A percentile compares a stretch with the other conserved stretches of the same genome.
Conservation (phyloP, 2,888 invertebrate genomes). For the Campoletis raptor region DNA sequence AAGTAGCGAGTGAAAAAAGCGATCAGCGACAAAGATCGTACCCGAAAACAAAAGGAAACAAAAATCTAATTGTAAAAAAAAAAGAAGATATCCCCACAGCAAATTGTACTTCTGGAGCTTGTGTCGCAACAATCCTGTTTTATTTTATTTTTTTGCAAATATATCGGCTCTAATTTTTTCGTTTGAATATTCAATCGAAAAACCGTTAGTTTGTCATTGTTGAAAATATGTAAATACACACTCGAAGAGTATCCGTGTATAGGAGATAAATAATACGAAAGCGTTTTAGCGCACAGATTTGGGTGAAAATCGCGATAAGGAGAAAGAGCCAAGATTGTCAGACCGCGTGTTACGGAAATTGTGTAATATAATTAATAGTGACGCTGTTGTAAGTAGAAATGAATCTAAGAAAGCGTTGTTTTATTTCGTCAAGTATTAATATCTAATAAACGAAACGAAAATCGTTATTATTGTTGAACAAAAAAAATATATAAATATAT, state of each 20-base stretch:
- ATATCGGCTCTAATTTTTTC: constrained; percentile 12
- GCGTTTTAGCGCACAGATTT: constrained; percentile 58
- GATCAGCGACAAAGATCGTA: neutral
- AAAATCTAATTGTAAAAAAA: constrained; percentile 9
- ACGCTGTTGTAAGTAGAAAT: constrained; percentile 68
- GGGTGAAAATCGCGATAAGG: constrained; percentile 28
- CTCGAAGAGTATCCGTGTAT: constrained; percentile 52
- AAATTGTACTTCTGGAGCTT: constrained; percentile 59
- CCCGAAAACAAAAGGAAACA: neutral
- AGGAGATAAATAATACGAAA: constrained; percentile 26
- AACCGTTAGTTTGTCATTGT: constrained; percentile 52
- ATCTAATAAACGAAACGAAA: constrained; percentile 58
- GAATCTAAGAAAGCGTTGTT: constrained; percentile 59
- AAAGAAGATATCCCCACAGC: neutral
- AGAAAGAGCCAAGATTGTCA: constrained; percentile 6
- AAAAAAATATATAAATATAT: neutral
- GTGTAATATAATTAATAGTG: constrained; percentile 70
- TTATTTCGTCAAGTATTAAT: constrained; percentile 63
- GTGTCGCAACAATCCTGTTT: constrained; percentile 32
- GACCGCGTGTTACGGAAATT: constrained; percentile 61
- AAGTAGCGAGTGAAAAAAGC: constrained; percentile 23
- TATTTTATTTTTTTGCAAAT: constrained; percentile 28
- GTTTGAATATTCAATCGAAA: constrained; percentile 13
- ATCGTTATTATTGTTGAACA: constrained; percentile 46
- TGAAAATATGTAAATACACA: constrained; percentile 67